These are phyloP conservation scores for Neodiprion fabricii DNA, from an alignment of 1,140 invertebrate genomes.

Conservation along the genomic window DNA sequence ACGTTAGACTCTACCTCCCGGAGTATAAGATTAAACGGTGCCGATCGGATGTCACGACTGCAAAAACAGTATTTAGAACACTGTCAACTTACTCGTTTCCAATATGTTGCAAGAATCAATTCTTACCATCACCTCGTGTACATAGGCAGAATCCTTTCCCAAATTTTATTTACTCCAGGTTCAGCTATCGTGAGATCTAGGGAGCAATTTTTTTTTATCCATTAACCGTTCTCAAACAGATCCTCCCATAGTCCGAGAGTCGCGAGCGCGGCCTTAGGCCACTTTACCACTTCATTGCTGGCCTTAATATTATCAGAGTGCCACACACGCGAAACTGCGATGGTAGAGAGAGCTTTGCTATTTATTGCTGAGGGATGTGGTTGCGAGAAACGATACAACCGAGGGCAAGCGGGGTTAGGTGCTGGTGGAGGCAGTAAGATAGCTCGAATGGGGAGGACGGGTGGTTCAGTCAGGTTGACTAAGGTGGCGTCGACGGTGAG, in stretches of 20 bases:
- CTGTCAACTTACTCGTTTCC: too few species aligned
- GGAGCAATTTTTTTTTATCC: too few species aligned
- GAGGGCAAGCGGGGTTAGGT: not conserved
- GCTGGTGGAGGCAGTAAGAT: not conserved
- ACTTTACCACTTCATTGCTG: conserved; percentile 4
- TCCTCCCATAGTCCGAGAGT: not conserved
- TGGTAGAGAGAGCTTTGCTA: not conserved
- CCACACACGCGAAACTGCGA: not conserved
- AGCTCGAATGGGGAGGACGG: not conserved
- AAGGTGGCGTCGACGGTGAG: not conserved
- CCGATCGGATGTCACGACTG: too few species aligned
- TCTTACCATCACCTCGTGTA: too few species aligned
- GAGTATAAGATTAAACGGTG: too few species aligned
- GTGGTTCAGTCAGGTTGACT: not conserved
- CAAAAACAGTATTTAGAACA: too few species aligned
- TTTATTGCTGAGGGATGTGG: not conserved
- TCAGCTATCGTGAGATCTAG: too few species aligned
- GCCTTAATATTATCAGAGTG: conserved; percentile 9
- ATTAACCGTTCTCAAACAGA: not conserved
- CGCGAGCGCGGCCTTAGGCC: not conserved
- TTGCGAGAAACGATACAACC: conserved; percentile 9
- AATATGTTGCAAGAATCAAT: too few species aligned
- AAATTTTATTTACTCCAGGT: too few species aligned
- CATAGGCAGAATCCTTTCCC: too few species aligned
- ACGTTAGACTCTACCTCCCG: too few species aligned